Base-by-base conservation (phyloP, 2,113 vertebrate species). In the Gobius niger region DNA sequence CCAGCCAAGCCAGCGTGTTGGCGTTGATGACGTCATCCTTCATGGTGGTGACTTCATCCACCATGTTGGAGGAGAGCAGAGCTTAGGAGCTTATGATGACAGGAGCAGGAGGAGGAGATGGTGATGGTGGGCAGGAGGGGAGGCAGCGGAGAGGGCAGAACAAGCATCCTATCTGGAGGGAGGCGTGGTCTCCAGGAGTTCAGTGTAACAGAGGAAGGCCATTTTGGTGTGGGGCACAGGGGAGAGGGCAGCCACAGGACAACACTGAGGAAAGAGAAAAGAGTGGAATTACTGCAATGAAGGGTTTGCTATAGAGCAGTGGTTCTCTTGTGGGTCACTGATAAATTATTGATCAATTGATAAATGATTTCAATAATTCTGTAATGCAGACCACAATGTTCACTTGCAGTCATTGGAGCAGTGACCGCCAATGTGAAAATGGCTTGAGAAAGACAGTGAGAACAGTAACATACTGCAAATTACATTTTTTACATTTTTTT, bases 1-100 rank as follows among this genome's bases (percentile, higher is more conserved):
- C 94, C 91, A 98, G 92, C 96, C 96, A 98, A 83, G 96, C 94
- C 87, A 96, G 91, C 0, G 94, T 95, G 16, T 96, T 96, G 90
- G 90, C 93, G 49, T 92, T 91, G 83, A 96, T 93, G 83, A 90
- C 89, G 62, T 96, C 96, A 91, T 95, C 94, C 90, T 92, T 93
- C 95, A 95, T 95, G 93, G 85, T 89, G 92, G 80, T 75, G 34
- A 75, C 72, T 84, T 90, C 84, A 91, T 90, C 89, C 85, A 81
- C 87, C 92, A 90, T 89, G 84, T 84, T 84, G 88, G 72, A 85
- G 84, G 71, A 85, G 84, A 9, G 80, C 80, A 76, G 75, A 73
- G 70, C 73, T 82, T 88, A 68, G 50, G 75, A 80, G 83, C 83
- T 78, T 83, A 50, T 47, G 79, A 77, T 62, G 16, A 52, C 24